Conservation (phyloP, 2,113 vertebrate species). For the Morone chrysops region DNA sequence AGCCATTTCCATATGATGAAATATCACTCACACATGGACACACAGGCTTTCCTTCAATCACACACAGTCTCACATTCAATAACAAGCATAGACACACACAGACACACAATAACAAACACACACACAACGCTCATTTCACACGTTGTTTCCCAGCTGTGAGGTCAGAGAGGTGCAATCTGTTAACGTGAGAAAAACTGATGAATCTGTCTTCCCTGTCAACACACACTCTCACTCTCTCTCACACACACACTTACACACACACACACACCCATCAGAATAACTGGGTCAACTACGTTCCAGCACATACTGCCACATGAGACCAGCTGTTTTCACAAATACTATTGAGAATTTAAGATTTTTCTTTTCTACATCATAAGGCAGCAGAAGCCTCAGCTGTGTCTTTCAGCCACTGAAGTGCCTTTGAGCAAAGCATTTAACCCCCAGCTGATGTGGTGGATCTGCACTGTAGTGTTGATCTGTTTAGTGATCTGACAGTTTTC, state of each 20-base stretch:
- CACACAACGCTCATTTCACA: conserved; percentile 55
- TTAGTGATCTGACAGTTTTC: not conserved
- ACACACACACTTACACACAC: conserved; percentile 1
- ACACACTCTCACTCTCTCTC: not conserved
- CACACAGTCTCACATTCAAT: not conserved
- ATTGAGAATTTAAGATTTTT: conserved; percentile 22
- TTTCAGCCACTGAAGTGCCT: conserved; percentile 22
- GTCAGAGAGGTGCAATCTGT: conserved; percentile 63
- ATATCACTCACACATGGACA: not conserved
- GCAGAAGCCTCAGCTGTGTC: not conserved
- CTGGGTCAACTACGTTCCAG: conserved; percentile 59
- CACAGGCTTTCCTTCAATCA: not conserved
- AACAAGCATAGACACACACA: not conserved
- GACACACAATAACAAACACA: not conserved
- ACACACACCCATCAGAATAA: conserved; percentile 54
- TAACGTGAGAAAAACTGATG: conserved; percentile 66
- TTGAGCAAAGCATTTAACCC: conserved; percentile 43
- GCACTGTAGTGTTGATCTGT: not conserved
- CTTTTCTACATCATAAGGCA: conserved; percentile 24
- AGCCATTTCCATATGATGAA: conserved; percentile 1
- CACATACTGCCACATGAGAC: conserved; percentile 46
- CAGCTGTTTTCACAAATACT: conserved; percentile 59
- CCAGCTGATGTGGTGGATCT: not conserved
- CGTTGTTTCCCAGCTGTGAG: conserved; percentile 47
- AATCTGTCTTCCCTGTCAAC: conserved; percentile 40